Evolutionary conservation across 1,140 invertebrate species (phyloP).

Genomic region (Temnothorax curvispinosus): DNA sequence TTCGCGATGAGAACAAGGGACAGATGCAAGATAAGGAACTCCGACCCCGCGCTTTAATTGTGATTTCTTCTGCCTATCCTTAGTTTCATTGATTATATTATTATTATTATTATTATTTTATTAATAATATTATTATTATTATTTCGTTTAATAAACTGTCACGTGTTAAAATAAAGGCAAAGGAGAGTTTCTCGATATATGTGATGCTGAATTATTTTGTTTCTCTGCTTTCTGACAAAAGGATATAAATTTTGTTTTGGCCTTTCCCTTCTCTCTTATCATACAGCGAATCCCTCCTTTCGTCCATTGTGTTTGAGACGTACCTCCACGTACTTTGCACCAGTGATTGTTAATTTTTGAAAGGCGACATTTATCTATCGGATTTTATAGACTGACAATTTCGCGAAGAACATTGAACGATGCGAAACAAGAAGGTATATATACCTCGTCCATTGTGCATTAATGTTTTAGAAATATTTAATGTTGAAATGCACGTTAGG

Average conservation of each 20-base stretch:
- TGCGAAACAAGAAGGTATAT: slow-evolving; percentile 4
- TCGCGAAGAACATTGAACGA: not conserved
- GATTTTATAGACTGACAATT: not conserved
- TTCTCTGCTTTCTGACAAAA: slow-evolving; percentile 27
- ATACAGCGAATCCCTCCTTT: slow-evolving; percentile 25
- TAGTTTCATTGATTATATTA: slow-evolving; percentile 81
- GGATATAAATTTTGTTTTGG: not conserved
- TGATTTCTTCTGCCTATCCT: slow-evolving; percentile 81
- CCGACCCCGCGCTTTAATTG: slow-evolving; percentile 81
- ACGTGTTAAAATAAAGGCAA: slow-evolving; percentile 80
- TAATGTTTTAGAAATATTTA: slow-evolving; percentile 28
- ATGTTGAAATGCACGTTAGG: not conserved
- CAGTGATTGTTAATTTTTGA: slow-evolving; percentile 9
- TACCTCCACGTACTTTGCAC: not conserved
- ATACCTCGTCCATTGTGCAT: not conserved
- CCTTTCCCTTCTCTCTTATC: slow-evolving; percentile 31
- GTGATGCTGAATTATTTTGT: slow-evolving; percentile 48
- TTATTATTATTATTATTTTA: slow-evolving; percentile 79
- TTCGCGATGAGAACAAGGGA: slow-evolving; percentile 10
- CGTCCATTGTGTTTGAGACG: not conserved
- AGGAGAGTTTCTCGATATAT: slow-evolving; percentile 46
- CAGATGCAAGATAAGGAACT: slow-evolving; percentile 40
- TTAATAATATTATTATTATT: slow-evolving; percentile 82
- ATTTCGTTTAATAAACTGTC: slow-evolving; percentile 85
- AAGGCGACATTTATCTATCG: not conserved